These are phyloP conservation scores for Asobara japonica DNA, from an alignment of 1,140 invertebrate species.

Conservation along the genomic window DNA sequence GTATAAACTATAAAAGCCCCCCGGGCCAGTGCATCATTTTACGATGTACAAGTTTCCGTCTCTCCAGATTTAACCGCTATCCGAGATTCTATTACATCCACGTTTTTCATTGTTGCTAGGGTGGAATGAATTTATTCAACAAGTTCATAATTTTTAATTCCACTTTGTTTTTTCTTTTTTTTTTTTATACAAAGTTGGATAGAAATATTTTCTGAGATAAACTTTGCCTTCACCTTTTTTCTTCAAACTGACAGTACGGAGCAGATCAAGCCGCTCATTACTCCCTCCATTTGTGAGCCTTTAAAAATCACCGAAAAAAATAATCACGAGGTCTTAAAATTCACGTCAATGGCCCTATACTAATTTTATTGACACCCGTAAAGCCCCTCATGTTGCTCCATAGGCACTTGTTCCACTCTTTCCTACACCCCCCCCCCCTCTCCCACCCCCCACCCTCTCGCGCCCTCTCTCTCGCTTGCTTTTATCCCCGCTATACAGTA, in stretches of 20 bases:
- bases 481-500: conserved; percentile 37
- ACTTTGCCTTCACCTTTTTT: background rate
- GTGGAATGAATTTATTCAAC: background rate
- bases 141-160: background rate
- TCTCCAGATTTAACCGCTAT: background rate
- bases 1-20: conserved; percentile 60
- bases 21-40: conserved; percentile 55
- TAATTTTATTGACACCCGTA: conserved; percentile 34
- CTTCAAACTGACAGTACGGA: too few species aligned
- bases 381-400: conserved; percentile 19
- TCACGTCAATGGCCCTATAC: conserved; percentile 22
- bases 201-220: background rate
- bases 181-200: too few species aligned
- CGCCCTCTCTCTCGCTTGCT: background rate
- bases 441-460: background rate
- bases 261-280: background rate
- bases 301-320: conserved; percentile 17
- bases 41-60: conserved; percentile 52
- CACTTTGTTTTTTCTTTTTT: too few species aligned
- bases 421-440: background rate
- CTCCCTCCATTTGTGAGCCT: background rate
- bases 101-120: background rate
- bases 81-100: background rate
- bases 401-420: background rate
- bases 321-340: conserved; percentile 24